phyloP scores from a whole-genome alignment of 1,140 invertebrate species.

The Drosophila yakuba region DNA sequence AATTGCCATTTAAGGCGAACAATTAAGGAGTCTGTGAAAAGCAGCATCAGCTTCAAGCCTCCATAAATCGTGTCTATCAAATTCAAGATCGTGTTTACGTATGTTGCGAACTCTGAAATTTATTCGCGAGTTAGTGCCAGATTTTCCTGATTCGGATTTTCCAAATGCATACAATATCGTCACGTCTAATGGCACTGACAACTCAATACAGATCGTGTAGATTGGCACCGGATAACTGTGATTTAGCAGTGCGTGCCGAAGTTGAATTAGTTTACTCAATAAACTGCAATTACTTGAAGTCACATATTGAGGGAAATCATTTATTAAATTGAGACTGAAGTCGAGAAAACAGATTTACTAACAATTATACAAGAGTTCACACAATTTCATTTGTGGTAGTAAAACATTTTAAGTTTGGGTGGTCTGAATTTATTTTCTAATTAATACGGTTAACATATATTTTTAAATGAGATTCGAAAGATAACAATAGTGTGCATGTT shows the following conservation, averaged over 20 bases:
- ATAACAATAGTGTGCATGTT: no score
- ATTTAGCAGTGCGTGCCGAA: constrained; percentile 19
- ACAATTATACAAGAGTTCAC: neutral
- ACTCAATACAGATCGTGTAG: constrained; percentile 42
- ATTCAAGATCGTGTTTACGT: constrained; percentile 39
- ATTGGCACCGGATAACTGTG: constrained; percentile 33
- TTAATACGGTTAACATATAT: no score
- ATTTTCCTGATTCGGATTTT: constrained; percentile 18
- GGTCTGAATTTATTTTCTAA: no score
- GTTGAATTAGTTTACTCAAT: constrained; percentile 21
- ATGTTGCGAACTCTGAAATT: constrained; percentile 26
- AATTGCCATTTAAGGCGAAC: constrained; percentile 8
- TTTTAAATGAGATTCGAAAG: no score
- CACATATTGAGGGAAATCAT: constrained; percentile 10
- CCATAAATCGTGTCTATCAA: constrained; percentile 41
- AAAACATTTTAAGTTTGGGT: neutral
- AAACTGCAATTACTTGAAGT: constrained; percentile 22
- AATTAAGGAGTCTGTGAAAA: constrained; percentile 43
- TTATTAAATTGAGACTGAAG: neutral
- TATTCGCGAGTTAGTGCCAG: constrained; percentile 33
- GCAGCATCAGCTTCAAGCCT: constrained; percentile 61
- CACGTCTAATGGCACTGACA: constrained; percentile 27
- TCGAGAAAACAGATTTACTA: neutral
- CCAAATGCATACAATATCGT: constrained; percentile 26
- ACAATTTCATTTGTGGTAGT: neutral